These are phyloP conservation scores for Eidolon dupreanum DNA, from an alignment of 2,797 vertebrate genomes.

Conservation along the genomic window DNA sequence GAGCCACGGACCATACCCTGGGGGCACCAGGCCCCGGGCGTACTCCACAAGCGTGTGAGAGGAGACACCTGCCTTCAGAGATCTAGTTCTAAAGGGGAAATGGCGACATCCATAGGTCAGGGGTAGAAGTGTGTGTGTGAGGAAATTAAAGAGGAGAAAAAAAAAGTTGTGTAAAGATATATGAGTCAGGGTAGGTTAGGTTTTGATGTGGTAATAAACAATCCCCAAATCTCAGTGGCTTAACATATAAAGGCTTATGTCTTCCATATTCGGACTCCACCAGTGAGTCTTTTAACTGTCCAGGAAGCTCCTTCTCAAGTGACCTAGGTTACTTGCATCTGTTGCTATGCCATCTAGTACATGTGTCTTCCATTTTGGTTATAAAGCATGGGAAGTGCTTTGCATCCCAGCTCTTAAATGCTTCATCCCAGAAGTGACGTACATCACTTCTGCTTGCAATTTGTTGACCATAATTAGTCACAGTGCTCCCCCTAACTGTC, in stretches of 20 bases:
- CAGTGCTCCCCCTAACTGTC: not conserved
- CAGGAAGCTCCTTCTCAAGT: not conserved
- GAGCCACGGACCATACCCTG: too few species aligned
- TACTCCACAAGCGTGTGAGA: too few species aligned
- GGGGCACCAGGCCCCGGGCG: too few species aligned
- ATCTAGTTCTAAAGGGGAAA: too few species aligned
- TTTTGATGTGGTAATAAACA: constrained; percentile 6
- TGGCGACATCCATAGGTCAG: too few species aligned
- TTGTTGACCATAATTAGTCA: not conserved
- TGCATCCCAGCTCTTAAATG: not conserved
- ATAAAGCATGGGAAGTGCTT: not conserved
- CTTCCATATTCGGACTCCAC: not conserved
- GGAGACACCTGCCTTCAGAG: too few species aligned
- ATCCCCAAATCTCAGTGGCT: not conserved
- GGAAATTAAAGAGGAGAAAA: not conserved
- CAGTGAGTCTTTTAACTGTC: not conserved
- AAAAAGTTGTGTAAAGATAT: not conserved
- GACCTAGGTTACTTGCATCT: not conserved
- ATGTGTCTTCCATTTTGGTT: not conserved
- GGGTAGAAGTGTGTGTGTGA: too few species aligned
- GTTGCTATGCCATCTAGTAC: not conserved
- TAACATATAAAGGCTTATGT: not conserved
- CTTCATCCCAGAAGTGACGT: not conserved
- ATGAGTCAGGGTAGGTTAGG: not conserved
- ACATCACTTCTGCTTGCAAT: not conserved